Evolutionary conservation across 1,140 invertebrate genomes (phyloP), one percentile per base, ranked within the genome.

Genomic region (Drosophila kanapiae): DNA sequence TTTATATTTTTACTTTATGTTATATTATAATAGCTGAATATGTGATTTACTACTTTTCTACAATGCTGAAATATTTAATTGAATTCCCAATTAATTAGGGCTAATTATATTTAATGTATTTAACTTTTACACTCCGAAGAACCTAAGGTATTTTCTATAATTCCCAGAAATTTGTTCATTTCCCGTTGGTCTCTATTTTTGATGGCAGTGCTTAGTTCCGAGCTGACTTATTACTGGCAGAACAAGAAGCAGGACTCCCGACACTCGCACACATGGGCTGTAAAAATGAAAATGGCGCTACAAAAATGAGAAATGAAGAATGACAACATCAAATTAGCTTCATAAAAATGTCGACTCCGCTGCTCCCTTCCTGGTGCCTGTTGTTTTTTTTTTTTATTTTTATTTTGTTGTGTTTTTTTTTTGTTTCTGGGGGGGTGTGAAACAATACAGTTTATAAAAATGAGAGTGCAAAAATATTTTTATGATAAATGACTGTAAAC

Each of bases 401-500:
- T 29, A 5, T 9, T 27, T 9, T n/a, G 9, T n/a, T n/a, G n/a
- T 29, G 49, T 48, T 51, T 53, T 53, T 58, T 16, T 33, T 2
- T 33, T 35, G 4, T 35, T 8, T 56, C 53, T 18, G 38, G 58
- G 31, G 74, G 64, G 64, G 80, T 88, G 80, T 84, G 84, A 88
- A 84, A 88, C 80, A 88, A 88, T 84, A 87, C 84, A 88, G 84
- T 88, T 88, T 87, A 88, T 88, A 87, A 84, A 87, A 88, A 84
- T 90, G 84, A 77, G 84, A 84, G 84, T 88, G 82, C 84, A 90
- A 88, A 60, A 87, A 88, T 88, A 88, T 88, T 88, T 88, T 84
- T 88, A 88, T 88, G 84, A 90, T 88, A 88, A 88, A 88, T 88
- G 84, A 88, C 80, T 88, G 84, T 84, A 88, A 88, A 88, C 84